Conservation (phyloP, 1,140 invertebrate genomes). For the Apocrypta bakeri region DNA sequence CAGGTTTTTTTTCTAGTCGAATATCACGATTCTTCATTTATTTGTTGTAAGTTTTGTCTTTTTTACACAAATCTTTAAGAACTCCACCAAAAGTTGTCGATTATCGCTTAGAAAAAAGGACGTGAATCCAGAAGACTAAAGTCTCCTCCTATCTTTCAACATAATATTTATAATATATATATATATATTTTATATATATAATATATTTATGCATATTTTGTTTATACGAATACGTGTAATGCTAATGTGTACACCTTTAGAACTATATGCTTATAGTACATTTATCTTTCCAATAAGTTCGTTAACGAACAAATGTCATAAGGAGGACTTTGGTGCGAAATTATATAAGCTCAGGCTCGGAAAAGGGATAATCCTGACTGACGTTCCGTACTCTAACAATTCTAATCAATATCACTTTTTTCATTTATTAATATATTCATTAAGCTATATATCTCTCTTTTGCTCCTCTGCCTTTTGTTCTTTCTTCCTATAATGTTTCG, state of each 20-base stretch:
- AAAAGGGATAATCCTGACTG: conserved; percentile 49
- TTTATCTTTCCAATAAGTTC: conserved; percentile 44
- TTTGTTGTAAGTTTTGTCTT: conserved; percentile 6
- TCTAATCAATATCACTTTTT: conserved; percentile 48
- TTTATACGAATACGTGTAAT: conserved; percentile 52
- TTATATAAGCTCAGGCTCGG: conserved; percentile 44
- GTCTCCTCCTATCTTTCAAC: conserved; percentile 48
- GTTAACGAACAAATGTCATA: conserved; percentile 44
- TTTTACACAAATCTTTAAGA: conserved; percentile 44
- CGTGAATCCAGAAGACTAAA: conserved; percentile 28
- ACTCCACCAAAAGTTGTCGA: conserved; percentile 34
- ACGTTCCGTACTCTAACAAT: conserved; percentile 42
- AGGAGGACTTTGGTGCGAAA: conserved; percentile 52
- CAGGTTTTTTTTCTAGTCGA: background rate
- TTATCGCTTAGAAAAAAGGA: conserved; percentile 39
- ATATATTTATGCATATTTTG: conserved; percentile 52
- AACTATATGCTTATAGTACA: conserved; percentile 53
- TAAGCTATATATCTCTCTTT: background rate
- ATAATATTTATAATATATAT: conserved; percentile 54
- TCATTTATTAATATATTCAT: conserved; percentile 31
- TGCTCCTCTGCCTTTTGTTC: background rate
- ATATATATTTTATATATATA: conserved; percentile 51
- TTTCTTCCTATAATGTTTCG: background rate
- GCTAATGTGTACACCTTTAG: conserved; percentile 50
- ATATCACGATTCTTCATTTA: conserved; percentile 38